Evolutionary conservation across 2,797 vertebrate species (phyloP).

Genomic region (Clarias laeviceps): DNA sequence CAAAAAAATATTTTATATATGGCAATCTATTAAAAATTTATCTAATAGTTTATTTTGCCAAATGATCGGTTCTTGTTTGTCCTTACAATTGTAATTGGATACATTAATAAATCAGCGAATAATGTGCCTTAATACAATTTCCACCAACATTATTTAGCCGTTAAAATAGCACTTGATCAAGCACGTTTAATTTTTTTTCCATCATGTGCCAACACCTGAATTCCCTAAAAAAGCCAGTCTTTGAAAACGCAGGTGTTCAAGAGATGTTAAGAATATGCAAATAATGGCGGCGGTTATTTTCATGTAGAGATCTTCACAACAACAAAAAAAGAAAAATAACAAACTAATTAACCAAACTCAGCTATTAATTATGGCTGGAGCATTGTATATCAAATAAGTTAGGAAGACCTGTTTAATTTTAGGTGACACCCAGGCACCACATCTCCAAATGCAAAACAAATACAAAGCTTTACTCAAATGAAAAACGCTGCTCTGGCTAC

Average conservation of each 20-base stretch:
- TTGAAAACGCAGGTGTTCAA: not conserved
- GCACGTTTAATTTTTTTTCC: not conserved
- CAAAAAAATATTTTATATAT: not conserved
- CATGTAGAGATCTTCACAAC: not conserved
- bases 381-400: not conserved
- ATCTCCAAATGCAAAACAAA: slow-evolving; percentile 33
- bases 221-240: not conserved
- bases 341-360: not conserved
- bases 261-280: not conserved
- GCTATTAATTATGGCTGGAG: not conserved
- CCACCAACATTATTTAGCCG: not conserved
- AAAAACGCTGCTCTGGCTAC: not conserved
- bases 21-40: not conserved
- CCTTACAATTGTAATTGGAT: too few species aligned
- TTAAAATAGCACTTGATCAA: not conserved
- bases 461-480: slow-evolving; percentile 33
- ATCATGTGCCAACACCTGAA: not conserved
- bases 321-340: not conserved
- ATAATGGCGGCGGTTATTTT: not conserved
- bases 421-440: not conserved
- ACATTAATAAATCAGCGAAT: not conserved
- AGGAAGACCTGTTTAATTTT: not conserved
- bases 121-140: not conserved
- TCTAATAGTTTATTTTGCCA: not conserved
- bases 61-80: not conserved